These are phyloP conservation scores for Drosophila neotestacea DNA, from an alignment of 2,888 invertebrate genomes.

Conservation along the genomic window DNA sequence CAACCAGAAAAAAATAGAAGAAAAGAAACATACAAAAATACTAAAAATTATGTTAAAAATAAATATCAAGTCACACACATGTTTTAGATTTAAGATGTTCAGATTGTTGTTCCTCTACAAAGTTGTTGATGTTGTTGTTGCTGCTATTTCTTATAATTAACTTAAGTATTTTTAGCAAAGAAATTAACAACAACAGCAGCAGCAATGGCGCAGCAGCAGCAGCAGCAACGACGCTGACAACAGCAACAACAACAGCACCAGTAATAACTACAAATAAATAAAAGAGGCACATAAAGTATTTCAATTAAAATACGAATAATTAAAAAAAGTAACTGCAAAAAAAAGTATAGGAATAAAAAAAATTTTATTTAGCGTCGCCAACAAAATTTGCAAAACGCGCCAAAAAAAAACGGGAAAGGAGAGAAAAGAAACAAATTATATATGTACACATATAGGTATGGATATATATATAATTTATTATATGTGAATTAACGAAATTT, in stretches of 20 bases:
- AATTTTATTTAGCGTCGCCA: conserved; percentile 28
- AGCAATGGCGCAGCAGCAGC: conserved; percentile 24
- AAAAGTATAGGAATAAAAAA: neutral
- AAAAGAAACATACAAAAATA: conserved; percentile 11
- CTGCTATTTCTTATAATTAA: conserved; percentile 72
- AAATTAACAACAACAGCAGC: conserved; percentile 45
- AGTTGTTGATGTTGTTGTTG: conserved; percentile 18
- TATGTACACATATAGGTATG: conserved; percentile 4
- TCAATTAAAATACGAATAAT: conserved; percentile 67
- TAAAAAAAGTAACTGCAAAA: conserved; percentile 33
- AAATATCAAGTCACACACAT: conserved; percentile 77
- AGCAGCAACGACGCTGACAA: conserved; percentile 1
- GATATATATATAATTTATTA: neutral
- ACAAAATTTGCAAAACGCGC: conserved; percentile 53
- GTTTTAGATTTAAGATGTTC: conserved; percentile 72
- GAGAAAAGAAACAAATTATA: conserved; percentile 3
- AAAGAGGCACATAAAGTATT: conserved; percentile 57
- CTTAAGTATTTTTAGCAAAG: conserved; percentile 75
- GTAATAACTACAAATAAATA: conserved; percentile 24
- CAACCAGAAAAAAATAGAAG: conserved; percentile 4
- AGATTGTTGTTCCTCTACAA: conserved; percentile 32
- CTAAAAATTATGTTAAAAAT: conserved; percentile 67
- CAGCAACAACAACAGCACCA: conserved; percentile 18
- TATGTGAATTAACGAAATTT: conserved; percentile 19
- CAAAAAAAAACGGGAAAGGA: conserved; percentile 16